A percentile compares a stretch with the other conserved stretches of the same genome.
phyloP scores from a whole-genome alignment of 2,797 vertebrate species.

The Acomys russatus region DNA sequence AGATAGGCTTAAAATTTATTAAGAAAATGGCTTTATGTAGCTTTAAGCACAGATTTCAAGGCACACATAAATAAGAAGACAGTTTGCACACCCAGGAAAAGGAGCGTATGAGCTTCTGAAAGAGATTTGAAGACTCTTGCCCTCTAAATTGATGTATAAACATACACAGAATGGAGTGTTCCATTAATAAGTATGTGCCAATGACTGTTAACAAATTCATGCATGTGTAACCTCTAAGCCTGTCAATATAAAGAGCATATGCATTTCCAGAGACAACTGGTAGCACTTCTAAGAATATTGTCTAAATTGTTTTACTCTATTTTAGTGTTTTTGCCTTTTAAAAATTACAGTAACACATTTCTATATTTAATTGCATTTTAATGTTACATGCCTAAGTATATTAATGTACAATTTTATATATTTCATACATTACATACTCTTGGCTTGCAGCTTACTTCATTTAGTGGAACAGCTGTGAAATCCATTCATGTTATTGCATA shows the following conservation, averaged over 20 bases:
- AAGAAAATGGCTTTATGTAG: neutral
- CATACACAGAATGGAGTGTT: neutral
- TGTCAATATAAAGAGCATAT: conserved; percentile 47
- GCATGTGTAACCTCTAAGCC: neutral
- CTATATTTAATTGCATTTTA: neutral
- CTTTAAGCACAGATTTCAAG: neutral
- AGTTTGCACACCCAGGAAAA: neutral
- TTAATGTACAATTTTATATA: neutral
- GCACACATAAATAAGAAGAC: neutral
- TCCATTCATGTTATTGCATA: neutral
- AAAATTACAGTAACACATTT: neutral
- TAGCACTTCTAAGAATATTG: neutral
- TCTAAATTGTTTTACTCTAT: neutral
- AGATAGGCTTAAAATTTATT: neutral
- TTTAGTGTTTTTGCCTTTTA: conserved; percentile 7
- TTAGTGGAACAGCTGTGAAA: conserved; percentile 4
- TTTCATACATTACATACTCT: neutral
- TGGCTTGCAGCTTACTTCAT: neutral
- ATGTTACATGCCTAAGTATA: neutral
- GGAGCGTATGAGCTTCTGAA: neutral
- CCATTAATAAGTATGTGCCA: neutral
- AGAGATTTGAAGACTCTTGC: neutral
- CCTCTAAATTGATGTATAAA: conserved; percentile 47
- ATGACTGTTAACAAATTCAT: neutral
- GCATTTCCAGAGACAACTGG: neutral